Conservation (phyloP, 2,113 vertebrate genomes). For the Ramphastos sulfuratus region DNA sequence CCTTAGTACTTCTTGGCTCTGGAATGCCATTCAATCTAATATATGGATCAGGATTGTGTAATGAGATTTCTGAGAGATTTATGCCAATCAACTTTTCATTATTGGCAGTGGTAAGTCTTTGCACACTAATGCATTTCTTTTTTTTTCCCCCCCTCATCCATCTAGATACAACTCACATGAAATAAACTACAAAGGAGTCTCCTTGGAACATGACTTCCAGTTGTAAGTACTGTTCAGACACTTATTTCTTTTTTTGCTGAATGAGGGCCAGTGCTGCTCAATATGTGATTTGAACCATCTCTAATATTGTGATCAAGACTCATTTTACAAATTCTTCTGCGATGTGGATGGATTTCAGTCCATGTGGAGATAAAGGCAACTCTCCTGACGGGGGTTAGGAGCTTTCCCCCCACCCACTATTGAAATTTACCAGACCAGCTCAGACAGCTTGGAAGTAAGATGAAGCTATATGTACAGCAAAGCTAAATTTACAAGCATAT, state of each 20-base stretch:
- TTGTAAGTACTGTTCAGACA: neutral
- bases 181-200: neutral
- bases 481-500: no score
- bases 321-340: neutral
- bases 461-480: no score
- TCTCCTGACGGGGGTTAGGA: neutral
- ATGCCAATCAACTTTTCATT: conserved; percentile 42
- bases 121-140: neutral
- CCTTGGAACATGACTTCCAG: neutral
- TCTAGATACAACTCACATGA: neutral
- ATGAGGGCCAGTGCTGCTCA: neutral
- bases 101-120: neutral
- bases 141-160: neutral
- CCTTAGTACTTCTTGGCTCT: conserved; percentile 13
- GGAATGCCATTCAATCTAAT: neutral
- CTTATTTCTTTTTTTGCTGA: neutral
- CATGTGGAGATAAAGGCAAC: neutral
- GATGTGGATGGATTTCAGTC: neutral
- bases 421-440: no score
- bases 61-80: conserved; percentile 28
- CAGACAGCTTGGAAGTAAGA: no score
- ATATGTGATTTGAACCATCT: neutral
- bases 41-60: neutral
- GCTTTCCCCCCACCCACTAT: no score
- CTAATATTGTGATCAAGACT: neutral